These are phyloP conservation scores for Malurus leucopterus DNA, from an alignment of 2,797 vertebrate genomes.

Conservation along the genomic window DNA sequence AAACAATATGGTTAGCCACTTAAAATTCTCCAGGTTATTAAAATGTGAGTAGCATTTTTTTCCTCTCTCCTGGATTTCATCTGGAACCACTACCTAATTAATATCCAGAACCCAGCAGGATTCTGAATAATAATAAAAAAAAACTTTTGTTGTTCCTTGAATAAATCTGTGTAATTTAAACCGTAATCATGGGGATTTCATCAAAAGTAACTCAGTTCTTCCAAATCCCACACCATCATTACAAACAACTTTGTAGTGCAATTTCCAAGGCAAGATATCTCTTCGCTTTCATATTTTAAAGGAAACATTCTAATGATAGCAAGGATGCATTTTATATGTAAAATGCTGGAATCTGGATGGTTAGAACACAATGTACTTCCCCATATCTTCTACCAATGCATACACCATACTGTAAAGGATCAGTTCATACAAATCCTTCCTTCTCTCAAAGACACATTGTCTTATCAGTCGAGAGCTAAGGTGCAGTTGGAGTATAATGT, in stretches of 20 bases:
- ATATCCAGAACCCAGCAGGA: constrained; percentile 59
- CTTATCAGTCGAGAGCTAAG: constrained; percentile 49
- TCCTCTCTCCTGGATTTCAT: constrained; percentile 32
- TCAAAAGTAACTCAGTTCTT: constrained; percentile 58
- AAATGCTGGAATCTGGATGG: neutral
- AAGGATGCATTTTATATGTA: neutral
- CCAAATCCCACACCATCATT: constrained; percentile 29
- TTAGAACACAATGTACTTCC: neutral
- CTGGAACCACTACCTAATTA: constrained; percentile 60
- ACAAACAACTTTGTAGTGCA: constrained; percentile 54
- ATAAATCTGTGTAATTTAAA: constrained; percentile 65
- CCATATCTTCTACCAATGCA: neutral
- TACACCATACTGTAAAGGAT: constrained; percentile 22
- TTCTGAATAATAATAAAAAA: constrained; percentile 51
- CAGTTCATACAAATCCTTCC: constrained; percentile 51
- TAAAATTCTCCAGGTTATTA: constrained; percentile 66
- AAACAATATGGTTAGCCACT: constrained; percentile 66
- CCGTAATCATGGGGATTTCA: constrained; percentile 61
- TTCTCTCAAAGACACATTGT: constrained; percentile 59
- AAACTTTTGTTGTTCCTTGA: constrained; percentile 58
- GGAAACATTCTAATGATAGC: neutral
- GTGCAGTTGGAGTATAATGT: constrained; percentile 62
- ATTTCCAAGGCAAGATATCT: constrained; percentile 45
- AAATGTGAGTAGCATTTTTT: constrained; percentile 43
- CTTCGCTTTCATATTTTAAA: constrained; percentile 44